phyloP scores from a whole-genome alignment of 1,140 invertebrate genomes.

The Plectrocnemia conspersa region DNA sequence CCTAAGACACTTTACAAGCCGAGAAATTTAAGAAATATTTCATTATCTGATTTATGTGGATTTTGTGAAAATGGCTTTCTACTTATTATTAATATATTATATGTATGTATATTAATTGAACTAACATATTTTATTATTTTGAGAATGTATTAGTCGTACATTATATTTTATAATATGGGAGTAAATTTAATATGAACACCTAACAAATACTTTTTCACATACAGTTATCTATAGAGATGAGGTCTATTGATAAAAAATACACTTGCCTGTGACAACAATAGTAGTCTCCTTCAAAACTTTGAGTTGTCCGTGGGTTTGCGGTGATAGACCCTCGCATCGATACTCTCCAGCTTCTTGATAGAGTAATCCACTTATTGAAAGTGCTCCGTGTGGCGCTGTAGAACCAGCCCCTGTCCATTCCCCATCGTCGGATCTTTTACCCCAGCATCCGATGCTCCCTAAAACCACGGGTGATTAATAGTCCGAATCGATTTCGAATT shows the following conservation, averaged over 20 bases:
- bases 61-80: no score
- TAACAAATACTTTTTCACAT: no score
- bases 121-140: neutral
- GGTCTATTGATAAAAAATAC: neutral
- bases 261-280: slow-evolving; percentile 29
- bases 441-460: slow-evolving; percentile 33
- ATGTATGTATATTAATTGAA: no score
- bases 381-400: slow-evolving; percentile 28
- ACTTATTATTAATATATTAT: no score
- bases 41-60: no score
- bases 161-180: no score
- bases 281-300: slow-evolving; percentile 30
- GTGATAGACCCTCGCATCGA: slow-evolving; percentile 29
- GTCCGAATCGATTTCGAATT: neutral
- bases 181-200: no score
- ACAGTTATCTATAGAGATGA: no score
- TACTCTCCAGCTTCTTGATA: slow-evolving; percentile 33
- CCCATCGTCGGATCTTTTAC: slow-evolving; percentile 18
- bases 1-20: no score
- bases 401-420: slow-evolving; percentile 28
- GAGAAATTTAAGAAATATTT: no score
- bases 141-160: neutral
- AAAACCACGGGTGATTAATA: neutral
- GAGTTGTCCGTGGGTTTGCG: slow-evolving; percentile 17
- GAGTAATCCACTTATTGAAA: slow-evolving; percentile 26